A percentile compares a stretch with the other conserved stretches of the same genome.
These are phyloP conservation scores for Patella vulgata DNA, from an alignment of 1,140 invertebrate species.

Conservation along the genomic window DNA sequence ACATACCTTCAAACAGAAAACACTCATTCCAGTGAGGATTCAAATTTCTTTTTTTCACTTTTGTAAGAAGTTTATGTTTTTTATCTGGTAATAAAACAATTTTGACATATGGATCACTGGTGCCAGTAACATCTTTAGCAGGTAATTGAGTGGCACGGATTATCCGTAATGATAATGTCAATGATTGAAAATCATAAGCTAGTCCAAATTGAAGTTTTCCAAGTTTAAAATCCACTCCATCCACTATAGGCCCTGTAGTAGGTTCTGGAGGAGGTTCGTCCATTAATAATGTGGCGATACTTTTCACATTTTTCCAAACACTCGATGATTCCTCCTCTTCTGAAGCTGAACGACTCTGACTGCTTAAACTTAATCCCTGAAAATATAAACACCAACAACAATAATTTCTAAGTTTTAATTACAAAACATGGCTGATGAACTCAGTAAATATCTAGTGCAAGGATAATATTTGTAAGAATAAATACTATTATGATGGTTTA, in stretches of 20 bases:
- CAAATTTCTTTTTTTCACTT: slow-evolving; percentile 93
- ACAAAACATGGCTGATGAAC: not conserved
- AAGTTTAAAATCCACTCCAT: slow-evolving; percentile 60
- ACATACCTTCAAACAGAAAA: slow-evolving; percentile 95
- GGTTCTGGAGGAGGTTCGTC: slow-evolving; percentile 48
- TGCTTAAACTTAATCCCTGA: slow-evolving; percentile 37
- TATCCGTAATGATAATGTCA: slow-evolving; percentile 85
- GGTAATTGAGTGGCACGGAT: slow-evolving; percentile 85
- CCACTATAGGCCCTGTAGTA: slow-evolving; percentile 39
- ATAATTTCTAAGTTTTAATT: not conserved
- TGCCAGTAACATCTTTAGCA: slow-evolving; percentile 93
- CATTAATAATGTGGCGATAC: slow-evolving; percentile 58
- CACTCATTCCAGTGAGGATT: slow-evolving; percentile 99
- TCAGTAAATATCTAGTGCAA: not conserved
- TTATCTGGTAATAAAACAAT: slow-evolving; percentile 95
- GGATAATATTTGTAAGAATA: not conserved
- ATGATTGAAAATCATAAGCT: slow-evolving; percentile 95
- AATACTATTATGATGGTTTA: not conserved
- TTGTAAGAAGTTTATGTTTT: slow-evolving; percentile 95
- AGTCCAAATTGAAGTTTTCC: slow-evolving; percentile 87
- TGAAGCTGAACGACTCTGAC: slow-evolving; percentile 41
- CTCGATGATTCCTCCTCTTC: slow-evolving; percentile 33
- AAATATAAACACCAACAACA: not conserved
- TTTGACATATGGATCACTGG: slow-evolving; percentile 74
- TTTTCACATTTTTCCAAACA: slow-evolving; percentile 34